These are phyloP conservation scores for Temnothorax nylanderi DNA, from an alignment of 1,140 invertebrate genomes.

Conservation along the genomic window DNA sequence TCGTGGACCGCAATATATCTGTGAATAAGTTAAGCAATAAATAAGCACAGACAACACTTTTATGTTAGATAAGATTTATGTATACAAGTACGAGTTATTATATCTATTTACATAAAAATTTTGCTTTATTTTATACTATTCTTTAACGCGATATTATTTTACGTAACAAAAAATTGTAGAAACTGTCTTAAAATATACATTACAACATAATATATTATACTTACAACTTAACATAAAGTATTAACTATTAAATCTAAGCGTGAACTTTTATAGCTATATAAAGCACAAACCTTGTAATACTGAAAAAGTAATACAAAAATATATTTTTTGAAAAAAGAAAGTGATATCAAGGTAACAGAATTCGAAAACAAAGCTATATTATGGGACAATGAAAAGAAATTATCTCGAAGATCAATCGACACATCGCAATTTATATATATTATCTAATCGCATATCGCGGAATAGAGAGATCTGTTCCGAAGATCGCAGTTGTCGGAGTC, in stretches of 20 bases:
- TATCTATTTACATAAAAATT: neutral
- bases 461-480: neutral
- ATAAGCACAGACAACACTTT: neutral
- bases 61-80: neutral
- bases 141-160: too few species aligned
- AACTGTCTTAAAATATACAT: too few species aligned
- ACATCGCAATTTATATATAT: neutral
- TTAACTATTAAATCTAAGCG: neutral
- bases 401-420: neutral
- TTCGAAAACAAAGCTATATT: neutral
- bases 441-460: neutral
- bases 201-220: too few species aligned
- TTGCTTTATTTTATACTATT: neutral
- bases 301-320: neutral
- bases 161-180: too few species aligned
- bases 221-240: too few species aligned
- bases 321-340: neutral
- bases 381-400: neutral
- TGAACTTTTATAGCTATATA: neutral
- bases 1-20: neutral
- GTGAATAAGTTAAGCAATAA: neutral
- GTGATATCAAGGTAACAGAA: neutral
- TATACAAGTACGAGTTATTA: neutral
- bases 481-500: neutral
- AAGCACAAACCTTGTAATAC: neutral